Percentiles rank a stretch among this genome's conserved stretches.
Conservation (phyloP, 2,797 vertebrate species). For the Helostoma temminkii region DNA sequence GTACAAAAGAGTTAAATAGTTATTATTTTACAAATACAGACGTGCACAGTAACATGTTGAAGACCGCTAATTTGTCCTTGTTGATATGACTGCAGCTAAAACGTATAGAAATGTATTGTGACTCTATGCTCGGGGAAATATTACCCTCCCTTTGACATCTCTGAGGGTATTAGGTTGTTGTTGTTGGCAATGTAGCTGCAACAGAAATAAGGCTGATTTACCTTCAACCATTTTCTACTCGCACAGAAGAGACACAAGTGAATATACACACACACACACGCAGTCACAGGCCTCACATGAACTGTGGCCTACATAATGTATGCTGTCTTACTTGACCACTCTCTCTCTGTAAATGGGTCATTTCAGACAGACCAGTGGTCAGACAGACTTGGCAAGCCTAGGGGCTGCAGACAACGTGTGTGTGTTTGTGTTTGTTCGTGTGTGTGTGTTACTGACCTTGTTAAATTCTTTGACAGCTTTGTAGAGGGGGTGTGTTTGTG, state of each 20-base stretch:
- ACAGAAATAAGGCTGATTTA: too few relatives aligned
- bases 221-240: not conserved
- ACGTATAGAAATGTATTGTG: too few relatives aligned
- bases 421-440: constrained; percentile 14
- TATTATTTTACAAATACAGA: too few relatives aligned
- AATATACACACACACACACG: not conserved
- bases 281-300: constrained; percentile 21
- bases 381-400: constrained; percentile 43
- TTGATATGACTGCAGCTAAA: too few relatives aligned
- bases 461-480: constrained; percentile 50
- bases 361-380: constrained; percentile 46
- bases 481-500: constrained; percentile 37
- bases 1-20: too few relatives aligned
- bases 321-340: constrained; percentile 37
- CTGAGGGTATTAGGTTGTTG: too few relatives aligned
- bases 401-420: constrained; percentile 8
- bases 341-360: constrained; percentile 62
- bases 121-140: too few relatives aligned
- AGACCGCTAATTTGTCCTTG: too few relatives aligned
- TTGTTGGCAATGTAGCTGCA: too few relatives aligned
- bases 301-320: constrained; percentile 59
- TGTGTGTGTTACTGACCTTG: constrained; percentile 6
- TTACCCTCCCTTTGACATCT: too few relatives aligned
- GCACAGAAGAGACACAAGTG: constrained; percentile 16
- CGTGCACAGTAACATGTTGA: too few relatives aligned